Evolutionary conservation across 2,113 vertebrate species (phyloP).

Genomic region (Clarias macrocephalus): DNA sequence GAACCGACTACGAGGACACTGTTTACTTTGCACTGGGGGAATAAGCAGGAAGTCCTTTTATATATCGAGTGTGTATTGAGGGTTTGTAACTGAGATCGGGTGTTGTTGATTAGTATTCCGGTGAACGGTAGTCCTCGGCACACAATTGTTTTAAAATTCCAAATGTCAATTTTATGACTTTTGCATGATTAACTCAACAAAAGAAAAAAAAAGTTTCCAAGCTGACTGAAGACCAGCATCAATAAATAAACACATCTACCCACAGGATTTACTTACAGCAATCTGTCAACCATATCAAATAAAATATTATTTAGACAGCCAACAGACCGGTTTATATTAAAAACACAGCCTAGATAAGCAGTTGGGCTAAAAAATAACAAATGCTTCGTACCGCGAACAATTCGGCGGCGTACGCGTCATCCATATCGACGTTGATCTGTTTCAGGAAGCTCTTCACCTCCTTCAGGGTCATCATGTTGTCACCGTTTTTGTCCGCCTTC

Average conservation of each 20-base stretch:
- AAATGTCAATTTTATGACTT: no score
- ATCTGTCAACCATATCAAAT: not conserved
- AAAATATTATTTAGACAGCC: not conserved
- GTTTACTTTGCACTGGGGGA: no score
- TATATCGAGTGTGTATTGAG: no score
- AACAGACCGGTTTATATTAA: not conserved
- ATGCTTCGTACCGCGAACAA: slow-evolving; percentile 79
- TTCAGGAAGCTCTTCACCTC: slow-evolving; percentile 90
- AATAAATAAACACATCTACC: not conserved
- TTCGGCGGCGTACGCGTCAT: slow-evolving; percentile 81
- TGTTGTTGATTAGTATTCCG: no score
- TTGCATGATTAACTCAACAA: no score
- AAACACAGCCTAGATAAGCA: not conserved
- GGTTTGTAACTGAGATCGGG: no score
- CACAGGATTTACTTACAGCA: not conserved
- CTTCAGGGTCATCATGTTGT: slow-evolving; percentile 93
- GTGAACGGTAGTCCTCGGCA: no score
- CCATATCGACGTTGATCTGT: slow-evolving; percentile 86
- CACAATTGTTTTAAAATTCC: no score
- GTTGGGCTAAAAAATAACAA: not conserved
- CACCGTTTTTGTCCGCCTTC: slow-evolving; percentile 92
- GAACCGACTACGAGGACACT: not conserved
- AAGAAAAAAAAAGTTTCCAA: not conserved
- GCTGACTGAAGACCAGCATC: not conserved
- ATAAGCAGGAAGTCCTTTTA: no score